A percentile compares a stretch with the other conserved stretches of the same genome.
Evolutionary conservation across 2,113 vertebrate species (phyloP).

Genomic region (Channa maculata): DNA sequence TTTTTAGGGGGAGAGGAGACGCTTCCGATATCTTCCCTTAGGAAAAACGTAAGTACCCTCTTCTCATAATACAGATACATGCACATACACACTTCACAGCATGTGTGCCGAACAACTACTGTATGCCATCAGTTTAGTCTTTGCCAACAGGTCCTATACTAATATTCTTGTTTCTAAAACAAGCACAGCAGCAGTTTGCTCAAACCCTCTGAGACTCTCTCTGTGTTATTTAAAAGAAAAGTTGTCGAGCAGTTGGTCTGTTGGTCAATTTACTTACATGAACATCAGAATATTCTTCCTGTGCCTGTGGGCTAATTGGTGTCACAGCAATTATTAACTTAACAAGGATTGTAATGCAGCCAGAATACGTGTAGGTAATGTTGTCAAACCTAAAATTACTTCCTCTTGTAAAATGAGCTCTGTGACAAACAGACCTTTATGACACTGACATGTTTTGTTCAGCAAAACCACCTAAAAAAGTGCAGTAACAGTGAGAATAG

Average conservation of each 20-base stretch:
- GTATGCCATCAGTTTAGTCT: constrained; percentile 36
- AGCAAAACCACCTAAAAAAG: no score
- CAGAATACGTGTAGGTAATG: neutral
- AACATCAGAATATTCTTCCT: neutral
- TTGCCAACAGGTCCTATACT: constrained; percentile 47
- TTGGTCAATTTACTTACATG: neutral
- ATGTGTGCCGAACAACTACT: constrained; percentile 32
- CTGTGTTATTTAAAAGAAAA: constrained; percentile 29
- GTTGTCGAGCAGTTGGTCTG: neutral
- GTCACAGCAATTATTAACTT: neutral
- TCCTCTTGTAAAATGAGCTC: neutral
- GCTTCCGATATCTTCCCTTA: constrained; percentile 74
- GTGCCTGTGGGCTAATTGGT: neutral
- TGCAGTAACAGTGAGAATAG: no score
- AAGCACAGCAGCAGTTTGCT: constrained; percentile 23
- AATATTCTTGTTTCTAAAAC: constrained; percentile 52
- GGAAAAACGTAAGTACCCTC: constrained; percentile 62
- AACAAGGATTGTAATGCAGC: neutral
- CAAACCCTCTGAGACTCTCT: constrained; percentile 24
- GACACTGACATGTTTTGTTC: no score
- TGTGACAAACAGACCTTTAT: no score
- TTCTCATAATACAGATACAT: constrained; percentile 52
- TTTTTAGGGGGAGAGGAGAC: constrained; percentile 77
- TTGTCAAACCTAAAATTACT: neutral
- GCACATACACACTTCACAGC: constrained; percentile 7